These are phyloP conservation scores for Lethocerus indicus DNA, from an alignment of 1,140 invertebrate species.

Conservation along the genomic window DNA sequence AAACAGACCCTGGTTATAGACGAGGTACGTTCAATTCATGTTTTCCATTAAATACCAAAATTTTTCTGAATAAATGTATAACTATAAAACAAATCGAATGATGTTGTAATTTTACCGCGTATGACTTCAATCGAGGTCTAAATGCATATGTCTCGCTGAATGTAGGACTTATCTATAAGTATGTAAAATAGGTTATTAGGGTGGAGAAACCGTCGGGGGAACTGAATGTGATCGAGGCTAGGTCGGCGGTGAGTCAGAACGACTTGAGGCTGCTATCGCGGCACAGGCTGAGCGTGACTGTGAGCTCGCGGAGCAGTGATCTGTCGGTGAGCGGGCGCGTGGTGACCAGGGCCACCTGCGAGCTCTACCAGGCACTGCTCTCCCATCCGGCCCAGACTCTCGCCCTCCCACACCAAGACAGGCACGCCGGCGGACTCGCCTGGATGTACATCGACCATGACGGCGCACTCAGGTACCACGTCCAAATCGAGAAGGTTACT, in stretches of 20 bases:
- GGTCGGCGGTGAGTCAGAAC: slow-evolving; percentile 46
- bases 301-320: slow-evolving; percentile 42
- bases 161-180: too few species aligned
- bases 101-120: too few species aligned
- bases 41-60: too few species aligned
- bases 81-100: too few species aligned
- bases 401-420: too few species aligned
- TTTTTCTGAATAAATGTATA: too few species aligned
- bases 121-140: too few species aligned
- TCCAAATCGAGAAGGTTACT: slow-evolving; percentile 37
- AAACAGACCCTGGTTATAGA: slow-evolving; percentile 51
- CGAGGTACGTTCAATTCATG: slow-evolving; percentile 35
- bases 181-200: too few species aligned
- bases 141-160: too few species aligned
- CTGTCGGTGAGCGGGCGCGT: slow-evolving; percentile 34
- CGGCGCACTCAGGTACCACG: slow-evolving; percentile 53
- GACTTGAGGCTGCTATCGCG: slow-evolving; percentile 52
- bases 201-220: slow-evolving; percentile 55
- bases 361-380: slow-evolving; percentile 53
- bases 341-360: slow-evolving; percentile 52
- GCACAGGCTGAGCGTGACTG: slow-evolving; percentile 44
- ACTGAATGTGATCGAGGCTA: slow-evolving; percentile 52
- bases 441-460: slow-evolving; percentile 61
- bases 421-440: slow-evolving; percentile 31
- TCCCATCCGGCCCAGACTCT: too few species aligned